Evolutionary conservation across 2,888 invertebrate species (phyloP), one percentile per base, ranked within the genome.

Genomic region (Ornithoptera alexandrae): DNA sequence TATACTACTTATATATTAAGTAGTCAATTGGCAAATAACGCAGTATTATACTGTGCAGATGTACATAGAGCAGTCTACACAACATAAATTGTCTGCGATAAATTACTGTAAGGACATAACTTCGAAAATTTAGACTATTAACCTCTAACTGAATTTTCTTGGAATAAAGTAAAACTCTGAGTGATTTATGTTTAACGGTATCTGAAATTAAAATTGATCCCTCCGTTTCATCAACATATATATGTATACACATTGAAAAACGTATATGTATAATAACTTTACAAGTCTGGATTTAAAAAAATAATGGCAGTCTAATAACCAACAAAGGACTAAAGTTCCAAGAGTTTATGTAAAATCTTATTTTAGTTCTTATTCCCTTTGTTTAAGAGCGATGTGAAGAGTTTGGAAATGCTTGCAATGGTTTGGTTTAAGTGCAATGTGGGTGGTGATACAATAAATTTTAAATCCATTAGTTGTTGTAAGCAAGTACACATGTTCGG

Each of bases 391-490:
- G 20, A 53, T 42, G 5, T 30, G 36, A n/a, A 24, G 1, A 3
- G 18, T 59, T 50, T 30, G 0, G 22, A 39, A 20, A 12, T 24
- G 24, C 22, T 1, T 20, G 50, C 0, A 71, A 0, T 30, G 62
- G 17, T 4, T 75, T 71, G 76, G 75, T 72, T 70, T 50, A 56
- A 68, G 65, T 73, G 73, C 75, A 84, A 86, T 89, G 88, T 90
- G 86, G 91, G 90, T 85, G 86, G 87, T 78, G 77, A 82, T 82
- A 83, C 81, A 87, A 92, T 92, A 92, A 92, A 92, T 92, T 92
- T 90, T 89, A 90, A 91, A 90, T 89, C 91, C 92, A 92, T 92
- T 92, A 92, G 91, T 80, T 84, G 83, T 81, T 78, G 81, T 81
- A 79, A 78, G 79, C 81, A 79, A 84, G 84, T 90, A 89, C 92